Base-by-base conservation (phyloP, 2,888 invertebrate genomes). In the Metopia argyrocephala region DNA sequence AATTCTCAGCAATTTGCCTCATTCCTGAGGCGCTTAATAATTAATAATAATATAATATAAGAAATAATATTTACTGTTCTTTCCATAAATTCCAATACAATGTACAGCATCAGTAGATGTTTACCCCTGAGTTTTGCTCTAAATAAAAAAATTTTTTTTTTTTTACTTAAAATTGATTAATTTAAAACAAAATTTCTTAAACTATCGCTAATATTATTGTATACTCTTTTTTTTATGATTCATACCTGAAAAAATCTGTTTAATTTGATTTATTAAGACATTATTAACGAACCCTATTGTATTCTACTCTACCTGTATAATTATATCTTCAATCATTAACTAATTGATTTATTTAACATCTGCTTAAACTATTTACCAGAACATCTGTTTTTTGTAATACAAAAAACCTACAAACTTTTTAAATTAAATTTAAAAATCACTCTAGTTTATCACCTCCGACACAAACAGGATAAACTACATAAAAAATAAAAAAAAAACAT, bases 311-410 rank as follows among this genome's bases (percentile, higher is more conserved):
- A 12, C 38, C 38, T 48, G 31, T 61, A 57, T 64, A 52, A 69
- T 64, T 70, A 56, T 52, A 45, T 46, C 48, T 66, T 68, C 46
- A 54, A 52, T 73, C 73, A 81, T 70, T 52, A 65, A 38, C 59
- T 78, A 81, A 81, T 81, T 81, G 78, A 81, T 74, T 74, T 69
- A 70, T 78, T 70, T 45, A 57, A n/a, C 81, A 81, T 78, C 69
- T 78, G 81, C 50, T 66, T 23, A 7, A 25, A 46, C 0, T 46
- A 15, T 38, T 38, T 38, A 12, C 9, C 38, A 3, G 38, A 38
- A 38, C 38, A 38, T 38, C 38, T 38, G 38, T 38, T 38, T 4
- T 12, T 31, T 7, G 7, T 31, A 31, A 31, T n/a, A n/a, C n/a
- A n/a, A n/a, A n/a, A n/a, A n/a, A n/a, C n/a, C n/a, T n/a, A 31